Conservation (phyloP, 2,797 vertebrate genomes). For the Sebastes oblongus region DNA sequence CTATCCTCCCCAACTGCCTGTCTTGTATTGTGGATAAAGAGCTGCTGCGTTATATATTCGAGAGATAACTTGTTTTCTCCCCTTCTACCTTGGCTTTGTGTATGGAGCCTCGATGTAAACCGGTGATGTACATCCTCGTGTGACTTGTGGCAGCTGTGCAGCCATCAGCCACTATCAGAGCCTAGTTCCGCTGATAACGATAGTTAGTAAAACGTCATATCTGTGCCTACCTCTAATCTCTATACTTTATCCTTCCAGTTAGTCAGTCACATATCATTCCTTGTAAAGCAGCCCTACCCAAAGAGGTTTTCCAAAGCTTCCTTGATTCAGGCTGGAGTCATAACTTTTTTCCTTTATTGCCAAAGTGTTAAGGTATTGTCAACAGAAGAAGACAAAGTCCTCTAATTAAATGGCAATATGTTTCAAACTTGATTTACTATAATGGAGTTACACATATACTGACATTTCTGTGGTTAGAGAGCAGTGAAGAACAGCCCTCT, state of each 20-base stretch:
- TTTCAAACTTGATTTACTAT: background rate
- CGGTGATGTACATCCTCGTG: no score
- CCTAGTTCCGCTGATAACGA: no score
- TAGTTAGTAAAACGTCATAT: no score
- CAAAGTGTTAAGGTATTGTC: background rate
- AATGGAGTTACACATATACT: background rate
- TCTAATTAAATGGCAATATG: background rate
- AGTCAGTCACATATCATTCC: background rate
- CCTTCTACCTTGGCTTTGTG: no score
- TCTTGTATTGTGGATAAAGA: no score
- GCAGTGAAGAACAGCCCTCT: background rate
- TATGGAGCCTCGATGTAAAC: no score
- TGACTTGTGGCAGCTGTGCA: no score
- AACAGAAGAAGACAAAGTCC: background rate
- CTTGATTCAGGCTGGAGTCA: background rate
- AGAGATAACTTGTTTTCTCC: no score
- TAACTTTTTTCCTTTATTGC: background rate
- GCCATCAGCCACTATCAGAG: no score
- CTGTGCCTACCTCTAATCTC: no score
- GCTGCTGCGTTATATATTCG: no score
- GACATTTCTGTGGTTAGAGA: background rate
- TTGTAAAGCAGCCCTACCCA: background rate
- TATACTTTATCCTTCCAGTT: background rate
- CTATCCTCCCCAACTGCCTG: no score
- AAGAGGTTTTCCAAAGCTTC: background rate